Evolutionary conservation across 1,140 invertebrate genomes (phyloP), one percentile per base, ranked within the genome.

Genomic region (Drosophila erecta): DNA sequence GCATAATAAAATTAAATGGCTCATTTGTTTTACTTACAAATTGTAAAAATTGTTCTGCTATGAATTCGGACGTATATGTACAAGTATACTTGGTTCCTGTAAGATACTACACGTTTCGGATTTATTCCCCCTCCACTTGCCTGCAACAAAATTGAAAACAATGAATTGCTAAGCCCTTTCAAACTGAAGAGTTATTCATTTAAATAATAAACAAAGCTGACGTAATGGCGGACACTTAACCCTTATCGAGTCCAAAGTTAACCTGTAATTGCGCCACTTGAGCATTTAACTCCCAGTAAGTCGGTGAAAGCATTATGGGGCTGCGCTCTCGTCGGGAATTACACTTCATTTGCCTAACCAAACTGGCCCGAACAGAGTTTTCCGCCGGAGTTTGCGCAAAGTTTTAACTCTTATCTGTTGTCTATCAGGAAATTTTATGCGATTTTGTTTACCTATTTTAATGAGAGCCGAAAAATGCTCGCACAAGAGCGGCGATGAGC

Each of bases 371-470:
- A 44, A 40, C 44, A 43, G 41, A 44, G 41, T 44, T 44, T 44
- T 35, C 51, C 57, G 58, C 24, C 38, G 70, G 61, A 73, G 84
- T 89, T 79, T 83, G 66, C 62, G n/a, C 53, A 87, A 87, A 87
- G 83, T 89, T 87, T 89, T 76, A 87, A 79, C 79, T 72, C 70
- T 89, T 89, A 87, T 87, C 83, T 87, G 84, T 83, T 87, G 83
- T 87, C 84, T 83, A 87, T 87, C 84, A 79, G 83, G 62, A 89
- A 83, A 87, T 87, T 83, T 87, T 78, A 87, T 87, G 84, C 83
- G 66, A 87, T 89, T 87, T 83, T 87, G 83, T 87, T 87, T 87
- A 87, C 83, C 83, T 89, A 87, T 89, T 87, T 87, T 87, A 87
- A 87, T 87, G 83, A 87, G 83, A 79, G 66, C 71, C 84, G 62